Conservation (phyloP, 2,113 vertebrate genomes). For the Donacobius atricapilla region DNA sequence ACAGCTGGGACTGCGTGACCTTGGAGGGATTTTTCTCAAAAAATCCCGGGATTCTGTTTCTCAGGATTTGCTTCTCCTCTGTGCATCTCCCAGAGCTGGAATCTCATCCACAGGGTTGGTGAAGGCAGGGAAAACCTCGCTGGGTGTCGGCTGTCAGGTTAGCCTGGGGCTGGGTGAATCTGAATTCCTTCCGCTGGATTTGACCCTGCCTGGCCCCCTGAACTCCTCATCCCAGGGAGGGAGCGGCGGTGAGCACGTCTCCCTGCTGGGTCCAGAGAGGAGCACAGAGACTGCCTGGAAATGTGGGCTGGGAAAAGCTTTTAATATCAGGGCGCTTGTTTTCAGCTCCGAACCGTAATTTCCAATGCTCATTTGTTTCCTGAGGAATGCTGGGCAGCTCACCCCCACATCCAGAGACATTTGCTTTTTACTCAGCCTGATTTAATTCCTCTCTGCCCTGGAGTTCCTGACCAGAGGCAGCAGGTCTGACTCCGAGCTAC, state of each 20-base stretch:
- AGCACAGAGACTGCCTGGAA: not conserved
- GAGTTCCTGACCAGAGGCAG: not conserved
- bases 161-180: rapidly evolving
- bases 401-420: not conserved
- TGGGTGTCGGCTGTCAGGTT: not conserved
- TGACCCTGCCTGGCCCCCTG: too few relatives aligned
- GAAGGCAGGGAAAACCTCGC: not conserved
- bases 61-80: not conserved
- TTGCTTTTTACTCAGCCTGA: not conserved
- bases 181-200: rapidly evolving
- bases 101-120: rapidly evolving
- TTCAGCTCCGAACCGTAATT: not conserved
- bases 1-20: not conserved
- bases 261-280: not conserved
- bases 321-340: not conserved
- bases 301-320: not conserved
- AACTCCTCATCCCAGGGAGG: rapidly evolving
- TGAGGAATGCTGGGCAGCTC: not conserved
- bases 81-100: not conserved
- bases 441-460: not conserved
- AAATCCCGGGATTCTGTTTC: not conserved
- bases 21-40: not conserved
- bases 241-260: too few relatives aligned
- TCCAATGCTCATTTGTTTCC: not conserved
- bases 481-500: not conserved